phyloP scores from a whole-genome alignment of 1,140 invertebrate species.

The Leptonema lineaticorne region DNA sequence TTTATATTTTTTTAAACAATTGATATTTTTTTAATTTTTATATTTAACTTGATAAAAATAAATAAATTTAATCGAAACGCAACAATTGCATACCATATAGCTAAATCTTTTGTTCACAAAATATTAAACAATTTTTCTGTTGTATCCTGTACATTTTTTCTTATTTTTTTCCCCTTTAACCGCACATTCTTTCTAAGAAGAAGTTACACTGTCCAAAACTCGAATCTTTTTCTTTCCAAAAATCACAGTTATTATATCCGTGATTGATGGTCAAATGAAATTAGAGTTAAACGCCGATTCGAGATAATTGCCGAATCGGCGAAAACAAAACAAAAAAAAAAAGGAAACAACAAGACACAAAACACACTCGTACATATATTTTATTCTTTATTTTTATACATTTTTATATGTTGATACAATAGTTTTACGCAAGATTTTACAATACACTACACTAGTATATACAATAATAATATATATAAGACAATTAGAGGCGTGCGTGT shows the following conservation, averaged over 20 bases:
- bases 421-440: neutral
- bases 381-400: neutral
- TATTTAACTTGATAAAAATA: neutral
- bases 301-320: conserved; percentile 20
- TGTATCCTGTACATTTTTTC: too few relatives aligned
- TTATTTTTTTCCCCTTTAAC: too few relatives aligned
- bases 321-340: conserved; percentile 6
- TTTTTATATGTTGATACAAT: neutral
- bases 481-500: too few relatives aligned
- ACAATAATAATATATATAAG: too few relatives aligned
- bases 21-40: neutral
- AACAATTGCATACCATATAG: too few relatives aligned
- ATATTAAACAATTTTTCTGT: too few relatives aligned
- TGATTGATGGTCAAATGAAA: conserved; percentile 22
- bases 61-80: too few relatives aligned
- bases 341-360: neutral
- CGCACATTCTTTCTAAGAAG: conserved; percentile 10
- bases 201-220: neutral
- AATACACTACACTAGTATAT: neutral
- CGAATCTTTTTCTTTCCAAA: conserved; percentile 16
- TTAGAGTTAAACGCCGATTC: conserved; percentile 8
- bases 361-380: neutral
- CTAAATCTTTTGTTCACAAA: too few relatives aligned
- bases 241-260: conserved; percentile 18
- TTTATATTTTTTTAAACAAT: neutral